Base-by-base conservation (phyloP, 1,140 invertebrate genomes). In the Drosophila auraria region DNA sequence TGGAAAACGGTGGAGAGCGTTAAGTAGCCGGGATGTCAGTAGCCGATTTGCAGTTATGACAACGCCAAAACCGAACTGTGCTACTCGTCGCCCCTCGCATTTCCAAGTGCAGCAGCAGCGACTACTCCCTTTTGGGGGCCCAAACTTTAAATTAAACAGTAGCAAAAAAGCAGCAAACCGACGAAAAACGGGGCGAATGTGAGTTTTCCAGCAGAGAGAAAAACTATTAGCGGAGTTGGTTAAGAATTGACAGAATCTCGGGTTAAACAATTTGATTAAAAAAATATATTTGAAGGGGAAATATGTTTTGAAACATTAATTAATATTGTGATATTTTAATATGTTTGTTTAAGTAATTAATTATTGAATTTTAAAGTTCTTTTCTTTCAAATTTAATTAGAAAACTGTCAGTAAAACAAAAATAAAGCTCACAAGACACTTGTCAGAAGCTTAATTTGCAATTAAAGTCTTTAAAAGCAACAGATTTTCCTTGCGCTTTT, bases 11-110 rank as follows among this genome's bases (percentile, higher is more conserved):
- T 30, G 70, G 51, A 42, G 7, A 40, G 58, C 54, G 38, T 63
- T 70, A 76, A 83, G 76, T 79, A 80, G 82, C 64, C 45, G 79
- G 59, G 62, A 72, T 69, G 83, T 79, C 70, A 87, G 45, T 79
- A 77, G 70, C 79, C 83, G 79, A 87, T 83, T 80, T 75, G 51
- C 49, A 60, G 86, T 82, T 89, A 87, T 89, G 84, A 81, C 81
- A 82, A 73, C 72, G 57, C 47, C 50, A 17, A 69, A 33, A 36
- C 45, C 38, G 14, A 53, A 47, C 73, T 56, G 61, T 12, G 17
- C 58, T 3, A 12, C 20, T 12, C 3, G 56, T 27, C 33, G n/a
- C 58, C 58, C 36, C 47, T 40, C 36, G 54, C 49, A 38, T 27
- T 63, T 20, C 40, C n/a, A 58, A 51, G 51, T 72, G 53, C 44